Evolutionary conservation across 2,888 invertebrate species (phyloP), one percentile per base, ranked within the genome.

Genomic region (Trissoscelio sp.): DNA sequence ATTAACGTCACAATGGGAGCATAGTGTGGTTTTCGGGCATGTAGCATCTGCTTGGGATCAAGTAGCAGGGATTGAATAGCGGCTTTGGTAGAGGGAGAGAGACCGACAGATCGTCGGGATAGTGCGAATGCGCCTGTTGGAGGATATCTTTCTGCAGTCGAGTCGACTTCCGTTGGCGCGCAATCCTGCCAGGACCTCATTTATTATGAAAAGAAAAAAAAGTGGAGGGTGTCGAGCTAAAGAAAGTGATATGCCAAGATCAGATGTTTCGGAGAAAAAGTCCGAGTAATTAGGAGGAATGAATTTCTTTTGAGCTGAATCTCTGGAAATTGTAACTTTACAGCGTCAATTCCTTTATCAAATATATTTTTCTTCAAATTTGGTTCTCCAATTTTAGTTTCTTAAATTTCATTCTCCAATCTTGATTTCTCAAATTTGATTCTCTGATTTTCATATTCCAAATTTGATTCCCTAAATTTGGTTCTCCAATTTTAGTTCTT

Each of bases 31-130:
- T 87, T 88, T 86, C 85, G 85, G 85, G 85, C 79, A 72, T 84
- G 86, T 82, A 86, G 88, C 91, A 91, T 91, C 91, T 91, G 91
- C 90, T 91, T 81, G 87, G 83, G 88, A 88, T 91, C 91, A 90
- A 90, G 90, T 91, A 88, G 89, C 91, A 85, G 79, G 83, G 85
- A 85, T 79, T 85, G 85, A 81, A 64, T 78, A 73, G 79, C 74
- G 77, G 82, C 69, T 83, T 46, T 57, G 79, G 46, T 69, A 64
- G n/a, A n/a, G 64, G 12, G 66, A 62, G 51, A 57, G 67, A 51
- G 72, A 31, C 12, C 34, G 60, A 64, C 12, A 16, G 62, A 62
- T 37, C 44, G n/a, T 9, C 31, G 62, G 31, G 62, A 57, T 44
- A 60, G 69, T 78, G 82, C 72, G 74, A 81, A 79, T 72, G 72